Conservation (phyloP, 2,888 invertebrate genomes). For the Plagodis dolabraria region DNA sequence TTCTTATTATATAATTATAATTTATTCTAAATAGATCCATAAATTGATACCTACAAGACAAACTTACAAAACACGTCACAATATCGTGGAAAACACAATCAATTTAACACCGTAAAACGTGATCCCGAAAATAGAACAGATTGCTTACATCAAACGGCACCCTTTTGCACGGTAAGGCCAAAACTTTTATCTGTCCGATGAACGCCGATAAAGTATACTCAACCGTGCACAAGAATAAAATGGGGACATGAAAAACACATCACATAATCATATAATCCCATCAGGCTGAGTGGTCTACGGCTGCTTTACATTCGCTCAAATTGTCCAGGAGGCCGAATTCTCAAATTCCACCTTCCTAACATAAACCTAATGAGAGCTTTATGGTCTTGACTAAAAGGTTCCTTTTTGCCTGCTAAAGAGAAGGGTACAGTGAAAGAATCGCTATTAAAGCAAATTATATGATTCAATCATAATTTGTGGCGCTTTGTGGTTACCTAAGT, state of each 20-base stretch:
- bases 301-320: constrained; percentile 55
- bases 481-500: not conserved
- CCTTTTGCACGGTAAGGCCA: constrained; percentile 30
- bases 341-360: constrained; percentile 18
- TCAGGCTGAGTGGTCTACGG: constrained; percentile 61
- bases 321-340: constrained; percentile 43
- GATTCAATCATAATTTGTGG: constrained; percentile 13
- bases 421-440: constrained; percentile 16
- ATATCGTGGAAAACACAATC: constrained; percentile 2
- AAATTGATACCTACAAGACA: not conserved
- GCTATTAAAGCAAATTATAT: constrained; percentile 19
- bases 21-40: too few species aligned
- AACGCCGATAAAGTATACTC: constrained; percentile 51
- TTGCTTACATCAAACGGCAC: constrained; percentile 21
- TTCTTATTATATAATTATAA: too few species aligned
- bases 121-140: constrained; percentile 23
- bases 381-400: not conserved
- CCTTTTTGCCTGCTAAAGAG: constrained; percentile 6
- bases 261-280: constrained; percentile 69
- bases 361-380: constrained; percentile 13
- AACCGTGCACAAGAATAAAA: constrained; percentile 62
- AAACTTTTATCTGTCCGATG: constrained; percentile 36
- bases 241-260: constrained; percentile 70
- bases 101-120: constrained; percentile 18
- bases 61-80: constrained; percentile 2